phyloP scores from a whole-genome alignment of 92 coral and sea anemone species.

The Actinostola sp. region DNA sequence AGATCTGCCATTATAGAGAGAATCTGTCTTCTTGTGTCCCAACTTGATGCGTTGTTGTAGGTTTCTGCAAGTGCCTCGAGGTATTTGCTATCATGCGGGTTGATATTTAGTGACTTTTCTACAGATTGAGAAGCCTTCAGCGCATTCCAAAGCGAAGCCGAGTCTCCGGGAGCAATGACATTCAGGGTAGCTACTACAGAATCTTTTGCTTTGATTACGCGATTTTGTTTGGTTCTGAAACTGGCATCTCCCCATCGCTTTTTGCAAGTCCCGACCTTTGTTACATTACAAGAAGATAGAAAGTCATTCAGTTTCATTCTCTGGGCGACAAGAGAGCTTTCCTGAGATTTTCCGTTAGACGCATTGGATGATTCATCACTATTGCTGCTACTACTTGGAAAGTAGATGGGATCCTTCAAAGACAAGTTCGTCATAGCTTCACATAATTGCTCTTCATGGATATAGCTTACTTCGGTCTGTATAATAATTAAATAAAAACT shows the following conservation, averaged over 20 bases:
- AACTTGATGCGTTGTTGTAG: too few species aligned
- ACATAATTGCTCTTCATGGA: slow-evolving; percentile 1
- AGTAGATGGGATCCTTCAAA: neutral
- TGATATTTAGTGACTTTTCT: neutral
- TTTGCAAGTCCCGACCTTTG: slow-evolving; percentile 4
- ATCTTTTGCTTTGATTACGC: slow-evolving; percentile 11
- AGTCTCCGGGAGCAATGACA: slow-evolving; percentile 17
- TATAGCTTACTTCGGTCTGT: neutral
- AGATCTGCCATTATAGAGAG: too few species aligned
- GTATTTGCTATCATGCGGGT: too few species aligned
- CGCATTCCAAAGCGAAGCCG: slow-evolving; percentile 24
- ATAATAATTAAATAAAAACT: neutral
- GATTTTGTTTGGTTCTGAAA: too few species aligned
- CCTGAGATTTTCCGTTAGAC: neutral
- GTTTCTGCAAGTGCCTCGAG: too few species aligned
- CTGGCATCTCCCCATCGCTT: slow-evolving; percentile 8
- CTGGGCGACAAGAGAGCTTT: neutral
- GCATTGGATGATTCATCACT: neutral
- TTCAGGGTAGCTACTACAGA: slow-evolving; percentile 15
- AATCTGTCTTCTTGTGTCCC: too few species aligned
- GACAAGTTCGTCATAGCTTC: neutral
- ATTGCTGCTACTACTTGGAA: neutral
- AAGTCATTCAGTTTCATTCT: slow-evolving; percentile 28
- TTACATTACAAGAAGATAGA: slow-evolving; percentile 7
- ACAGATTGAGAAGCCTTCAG: slow-evolving; percentile 2